A percentile compares a stretch with the other conserved stretches of the same genome.
These are phyloP conservation scores for Triplophysa rosa DNA, from an alignment of 2,113 vertebrate genomes.

Conservation along the genomic window DNA sequence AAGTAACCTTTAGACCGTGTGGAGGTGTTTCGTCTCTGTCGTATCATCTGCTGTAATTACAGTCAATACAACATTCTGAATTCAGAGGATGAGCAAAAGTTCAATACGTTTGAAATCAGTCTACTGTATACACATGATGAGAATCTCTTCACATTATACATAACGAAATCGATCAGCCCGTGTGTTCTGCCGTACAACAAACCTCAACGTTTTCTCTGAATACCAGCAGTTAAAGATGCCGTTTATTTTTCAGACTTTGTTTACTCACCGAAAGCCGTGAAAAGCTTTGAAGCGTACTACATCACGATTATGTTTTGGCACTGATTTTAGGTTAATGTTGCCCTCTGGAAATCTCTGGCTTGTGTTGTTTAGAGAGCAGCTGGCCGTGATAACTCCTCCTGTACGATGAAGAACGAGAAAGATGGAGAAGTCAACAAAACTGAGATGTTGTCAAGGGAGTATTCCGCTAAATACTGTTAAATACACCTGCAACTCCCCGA, in stretches of 20 bases:
- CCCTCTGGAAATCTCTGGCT: conserved; percentile 2
- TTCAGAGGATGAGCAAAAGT: background rate
- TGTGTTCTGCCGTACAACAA: background rate
- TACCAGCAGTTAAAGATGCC: background rate
- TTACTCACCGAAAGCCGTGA: conserved; percentile 8
- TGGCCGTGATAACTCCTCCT: background rate
- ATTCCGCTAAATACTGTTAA: too few species aligned
- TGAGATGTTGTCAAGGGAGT: background rate
- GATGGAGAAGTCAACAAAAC: background rate
- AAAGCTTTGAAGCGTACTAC: conserved; percentile 2
- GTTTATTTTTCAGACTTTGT: background rate
- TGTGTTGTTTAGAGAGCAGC: background rate
- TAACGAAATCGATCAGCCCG: background rate
- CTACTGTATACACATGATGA: background rate
- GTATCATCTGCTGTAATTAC: background rate
- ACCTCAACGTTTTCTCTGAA: background rate
- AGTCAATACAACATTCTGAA: background rate
- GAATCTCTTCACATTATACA: background rate
- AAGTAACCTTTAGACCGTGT: too few species aligned
- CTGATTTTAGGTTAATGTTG: conserved; percentile 20
- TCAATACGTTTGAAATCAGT: background rate
- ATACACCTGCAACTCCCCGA: too few species aligned
- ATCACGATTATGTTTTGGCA: background rate
- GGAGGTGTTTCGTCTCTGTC: too few species aligned
- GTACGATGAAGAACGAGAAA: background rate